Conservation (phyloP, 2,888 invertebrate species). For the Macaria liturata region DNA sequence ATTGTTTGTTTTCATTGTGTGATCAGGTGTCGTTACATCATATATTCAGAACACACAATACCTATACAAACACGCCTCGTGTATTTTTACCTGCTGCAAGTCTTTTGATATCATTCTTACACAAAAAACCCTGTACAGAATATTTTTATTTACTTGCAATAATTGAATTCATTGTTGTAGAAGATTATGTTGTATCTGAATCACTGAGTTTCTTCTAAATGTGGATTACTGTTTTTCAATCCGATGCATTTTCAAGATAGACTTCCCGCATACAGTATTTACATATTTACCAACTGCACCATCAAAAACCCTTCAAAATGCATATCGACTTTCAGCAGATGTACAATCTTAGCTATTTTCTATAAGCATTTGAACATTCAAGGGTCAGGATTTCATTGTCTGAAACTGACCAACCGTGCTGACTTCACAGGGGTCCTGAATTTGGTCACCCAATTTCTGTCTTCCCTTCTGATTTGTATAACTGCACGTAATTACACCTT, state of each 20-base stretch:
- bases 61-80: slow-evolving; percentile 23
- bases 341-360: slow-evolving; percentile 53
- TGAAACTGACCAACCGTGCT: slow-evolving; percentile 78
- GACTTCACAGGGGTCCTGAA: slow-evolving; percentile 67
- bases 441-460: slow-evolving; percentile 76
- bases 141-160: slow-evolving; percentile 7
- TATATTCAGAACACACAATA: slow-evolving; percentile 21
- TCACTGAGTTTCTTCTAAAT: background rate
- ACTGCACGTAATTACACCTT: slow-evolving; percentile 73
- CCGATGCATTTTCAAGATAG: slow-evolving; percentile 10
- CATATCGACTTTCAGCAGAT: slow-evolving; percentile 56
- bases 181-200: background rate
- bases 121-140: slow-evolving; percentile 2
- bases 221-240: background rate
- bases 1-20: slow-evolving; percentile 25
- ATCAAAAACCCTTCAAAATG: slow-evolving; percentile 30
- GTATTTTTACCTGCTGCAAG: slow-evolving; percentile 26
- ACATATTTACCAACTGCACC: slow-evolving; percentile 45
- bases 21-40: slow-evolving; percentile 24
- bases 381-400: slow-evolving; percentile 70
- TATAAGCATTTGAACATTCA: slow-evolving; percentile 55
- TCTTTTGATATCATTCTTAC: slow-evolving; percentile 8
- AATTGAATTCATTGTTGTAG: slow-evolving; percentile 10
- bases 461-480: slow-evolving; percentile 59
- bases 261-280: slow-evolving; percentile 43